phyloP scores from a whole-genome alignment of 2,113 vertebrate genomes.

The Alligator mississippiensis region DNA sequence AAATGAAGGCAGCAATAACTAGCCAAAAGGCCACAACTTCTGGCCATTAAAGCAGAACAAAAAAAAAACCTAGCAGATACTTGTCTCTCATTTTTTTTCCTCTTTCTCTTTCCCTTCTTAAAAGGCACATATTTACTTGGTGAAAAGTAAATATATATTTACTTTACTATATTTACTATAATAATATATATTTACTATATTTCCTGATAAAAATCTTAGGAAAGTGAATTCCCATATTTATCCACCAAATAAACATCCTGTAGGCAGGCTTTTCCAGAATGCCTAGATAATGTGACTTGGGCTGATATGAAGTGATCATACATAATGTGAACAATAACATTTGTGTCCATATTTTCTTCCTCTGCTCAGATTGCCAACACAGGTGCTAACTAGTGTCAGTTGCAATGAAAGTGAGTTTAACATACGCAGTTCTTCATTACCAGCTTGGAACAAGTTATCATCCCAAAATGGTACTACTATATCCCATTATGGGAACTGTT shows the following conservation, averaged over 20 bases:
- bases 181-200: too few species aligned
- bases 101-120: neutral
- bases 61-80: neutral
- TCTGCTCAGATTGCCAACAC: fast-evolving
- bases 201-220: neutral
- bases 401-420: neutral
- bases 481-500: neutral
- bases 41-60: neutral
- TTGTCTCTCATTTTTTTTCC: neutral
- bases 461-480: fast-evolving
- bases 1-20: neutral
- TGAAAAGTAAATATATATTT: too few species aligned
- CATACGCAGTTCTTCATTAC: neutral
- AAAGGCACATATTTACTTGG: neutral
- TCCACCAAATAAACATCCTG: neutral
- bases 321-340: neutral
- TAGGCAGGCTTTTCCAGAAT: neutral
- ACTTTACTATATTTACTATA: too few species aligned
- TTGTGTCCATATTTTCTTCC: neutral
- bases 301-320: neutral
- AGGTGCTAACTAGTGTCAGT: neutral
- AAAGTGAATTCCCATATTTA: neutral
- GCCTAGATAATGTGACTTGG: neutral
- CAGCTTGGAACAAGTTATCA: fast-evolving
- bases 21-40: neutral